Percentiles rank a stretch among this genome's conserved stretches.
These are phyloP conservation scores for Hoplostethus atlanticus DNA, from an alignment of 2,797 vertebrate species.

Conservation along the genomic window DNA sequence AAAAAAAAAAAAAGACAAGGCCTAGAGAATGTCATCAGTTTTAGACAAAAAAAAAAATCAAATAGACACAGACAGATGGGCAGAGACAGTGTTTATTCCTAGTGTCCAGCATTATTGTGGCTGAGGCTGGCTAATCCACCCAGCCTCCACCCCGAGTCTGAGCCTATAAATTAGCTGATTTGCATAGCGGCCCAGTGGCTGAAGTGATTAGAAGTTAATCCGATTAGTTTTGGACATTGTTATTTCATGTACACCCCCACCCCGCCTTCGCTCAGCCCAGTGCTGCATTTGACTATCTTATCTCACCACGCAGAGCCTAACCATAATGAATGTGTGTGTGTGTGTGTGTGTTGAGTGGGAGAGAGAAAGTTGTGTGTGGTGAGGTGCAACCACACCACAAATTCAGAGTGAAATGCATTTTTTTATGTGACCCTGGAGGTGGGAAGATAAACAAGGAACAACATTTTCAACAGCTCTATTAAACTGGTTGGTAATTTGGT, in stretches of 20 bases:
- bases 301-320: slow-evolving; percentile 74
- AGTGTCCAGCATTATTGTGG: slow-evolving; percentile 17
- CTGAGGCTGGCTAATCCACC: neutral
- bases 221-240: slow-evolving; percentile 82
- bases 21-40: slow-evolving; percentile 19
- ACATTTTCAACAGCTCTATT: slow-evolving; percentile 47
- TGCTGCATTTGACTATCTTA: slow-evolving; percentile 79
- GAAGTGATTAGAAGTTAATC: slow-evolving; percentile 85
- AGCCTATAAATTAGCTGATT: slow-evolving; percentile 77
- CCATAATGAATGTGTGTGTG: slow-evolving; percentile 45
- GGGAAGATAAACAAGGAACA: slow-evolving; percentile 60
- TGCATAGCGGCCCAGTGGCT: slow-evolving; percentile 78
- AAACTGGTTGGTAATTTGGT: slow-evolving; percentile 20
- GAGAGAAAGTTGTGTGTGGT: neutral
- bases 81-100: slow-evolving; percentile 30
- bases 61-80: neutral
- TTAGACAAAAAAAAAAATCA: slow-evolving; percentile 5
- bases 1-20: neutral
- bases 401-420: slow-evolving; percentile 63
- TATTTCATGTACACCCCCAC: slow-evolving; percentile 75
- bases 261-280: slow-evolving; percentile 54
- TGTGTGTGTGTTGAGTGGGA: slow-evolving; percentile 18
- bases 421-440: slow-evolving; percentile 69
- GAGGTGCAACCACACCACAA: slow-evolving; percentile 53
- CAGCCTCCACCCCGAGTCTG: slow-evolving; percentile 23